These are phyloP conservation scores for Nemurella pictetii DNA, from an alignment of 2,888 invertebrate genomes.

Conservation along the genomic window DNA sequence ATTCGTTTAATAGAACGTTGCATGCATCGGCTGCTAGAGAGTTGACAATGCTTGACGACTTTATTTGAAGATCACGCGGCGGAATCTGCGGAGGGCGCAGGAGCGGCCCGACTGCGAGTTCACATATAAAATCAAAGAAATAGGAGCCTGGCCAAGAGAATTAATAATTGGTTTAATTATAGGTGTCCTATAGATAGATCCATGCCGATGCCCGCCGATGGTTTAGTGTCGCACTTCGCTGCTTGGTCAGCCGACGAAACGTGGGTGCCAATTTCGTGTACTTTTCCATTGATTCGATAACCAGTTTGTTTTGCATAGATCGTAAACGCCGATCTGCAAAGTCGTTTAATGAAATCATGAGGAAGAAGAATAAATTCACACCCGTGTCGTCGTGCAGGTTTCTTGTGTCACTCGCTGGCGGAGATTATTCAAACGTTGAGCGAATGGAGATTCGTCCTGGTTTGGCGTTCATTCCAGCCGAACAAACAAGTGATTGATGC, in stretches of 20 bases:
- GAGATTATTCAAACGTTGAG: neutral
- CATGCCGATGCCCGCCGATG: neutral
- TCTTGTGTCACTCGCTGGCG: neutral
- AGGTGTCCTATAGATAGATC: neutral
- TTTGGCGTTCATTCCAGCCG: neutral
- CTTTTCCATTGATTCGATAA: neutral
- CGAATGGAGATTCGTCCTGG: neutral
- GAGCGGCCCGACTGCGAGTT: neutral
- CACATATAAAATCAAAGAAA: neutral
- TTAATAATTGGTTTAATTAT: neutral
- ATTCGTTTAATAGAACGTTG: neutral
- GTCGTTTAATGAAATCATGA: neutral
- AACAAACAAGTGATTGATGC: neutral
- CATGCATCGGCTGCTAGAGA: neutral
- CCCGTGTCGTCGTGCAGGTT: neutral
- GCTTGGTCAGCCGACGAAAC: neutral
- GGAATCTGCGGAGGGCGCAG: neutral
- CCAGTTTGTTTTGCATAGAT: neutral
- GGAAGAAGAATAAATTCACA: neutral
- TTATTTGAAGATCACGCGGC: neutral
- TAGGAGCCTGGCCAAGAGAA: neutral
- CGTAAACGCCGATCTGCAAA: neutral
- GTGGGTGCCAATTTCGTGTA: neutral
- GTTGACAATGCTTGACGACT: neutral
- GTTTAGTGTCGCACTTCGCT: neutral